Base-by-base conservation (phyloP, 2,888 invertebrate species). In the Panopea generosa region DNA sequence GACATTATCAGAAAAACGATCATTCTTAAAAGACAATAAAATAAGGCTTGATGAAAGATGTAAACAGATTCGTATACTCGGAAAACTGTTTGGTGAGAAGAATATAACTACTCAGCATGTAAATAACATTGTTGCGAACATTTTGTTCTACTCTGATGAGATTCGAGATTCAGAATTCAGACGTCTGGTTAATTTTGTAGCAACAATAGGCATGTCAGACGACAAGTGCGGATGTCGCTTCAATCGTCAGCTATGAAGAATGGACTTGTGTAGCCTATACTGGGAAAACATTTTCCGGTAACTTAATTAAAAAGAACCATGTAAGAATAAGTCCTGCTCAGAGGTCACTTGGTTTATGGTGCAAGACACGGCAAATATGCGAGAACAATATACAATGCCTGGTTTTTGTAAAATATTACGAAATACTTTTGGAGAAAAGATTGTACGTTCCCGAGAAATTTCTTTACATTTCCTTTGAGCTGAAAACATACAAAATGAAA, bases 11-110 rank as follows among this genome's bases (percentile, higher is more conserved):
- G 33, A 33, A 4, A 33, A 7, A 11, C 4, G 11, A 33, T 2
- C 49, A 2, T 49, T 49, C 16, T 52, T 49, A 16, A 20, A 52
- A 52, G 22, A 50, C 0, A 50, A 62, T 33, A 29, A 62, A 4
- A 14, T 22, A 1, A 29, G 16, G 4, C 24, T 62, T 6, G 16
- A 62, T 33, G 11, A 33, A 33, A 33, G 33, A 4, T 7, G 11
- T 7, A 33, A 33, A 11, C 4, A 33, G 11, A 33, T 33, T 11
- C 6, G 45, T 45, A 3, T n/a, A 18, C 6, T n/a, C 6, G 16
- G 45, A 45, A 45, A 45, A 45, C 16, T 45, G 16, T 45, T 20
- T 45, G 45, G 4, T 9, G 20, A 45, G 3, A 45, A 45, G 16
- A 20, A 16, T 16, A 9, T 45, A 6, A 45, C 45, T 3, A n/a